Conservation (phyloP, 2,797 vertebrate genomes). For the Lacerta bilineata region DNA sequence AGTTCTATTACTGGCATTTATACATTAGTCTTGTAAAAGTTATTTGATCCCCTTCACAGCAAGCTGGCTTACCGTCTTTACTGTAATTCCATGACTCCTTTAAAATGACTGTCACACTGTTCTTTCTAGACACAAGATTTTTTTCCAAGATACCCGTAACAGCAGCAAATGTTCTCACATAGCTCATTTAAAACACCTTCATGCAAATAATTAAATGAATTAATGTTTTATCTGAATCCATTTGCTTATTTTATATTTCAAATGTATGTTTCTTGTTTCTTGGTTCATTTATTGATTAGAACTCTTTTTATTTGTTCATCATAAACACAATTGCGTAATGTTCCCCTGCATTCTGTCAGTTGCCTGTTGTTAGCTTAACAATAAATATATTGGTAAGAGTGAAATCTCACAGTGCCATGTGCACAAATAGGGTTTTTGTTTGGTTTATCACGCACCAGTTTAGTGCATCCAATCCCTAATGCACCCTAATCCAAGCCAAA, state of each 20-base stretch:
- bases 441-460: background rate
- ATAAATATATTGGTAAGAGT: background rate
- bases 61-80: background rate
- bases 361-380: background rate
- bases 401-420: background rate
- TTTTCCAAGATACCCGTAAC: background rate
- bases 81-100: background rate
- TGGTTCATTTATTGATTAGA: background rate
- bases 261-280: background rate
- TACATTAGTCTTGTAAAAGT: background rate
- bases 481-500: background rate
- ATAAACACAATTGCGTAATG: background rate
- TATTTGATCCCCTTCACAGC: background rate
- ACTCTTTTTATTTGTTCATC: background rate
- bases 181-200: background rate
- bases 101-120: background rate
- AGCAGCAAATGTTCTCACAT: background rate
- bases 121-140: background rate
- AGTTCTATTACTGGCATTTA: background rate
- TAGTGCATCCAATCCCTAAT: background rate
- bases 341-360: background rate
- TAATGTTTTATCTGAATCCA: background rate
- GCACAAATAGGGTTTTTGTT: background rate
- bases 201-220: background rate
- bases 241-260: slow-evolving; percentile 2